These are phyloP conservation scores for Capreolus pygargus DNA, from an alignment of 2,113 vertebrate genomes.

Conservation along the genomic window DNA sequence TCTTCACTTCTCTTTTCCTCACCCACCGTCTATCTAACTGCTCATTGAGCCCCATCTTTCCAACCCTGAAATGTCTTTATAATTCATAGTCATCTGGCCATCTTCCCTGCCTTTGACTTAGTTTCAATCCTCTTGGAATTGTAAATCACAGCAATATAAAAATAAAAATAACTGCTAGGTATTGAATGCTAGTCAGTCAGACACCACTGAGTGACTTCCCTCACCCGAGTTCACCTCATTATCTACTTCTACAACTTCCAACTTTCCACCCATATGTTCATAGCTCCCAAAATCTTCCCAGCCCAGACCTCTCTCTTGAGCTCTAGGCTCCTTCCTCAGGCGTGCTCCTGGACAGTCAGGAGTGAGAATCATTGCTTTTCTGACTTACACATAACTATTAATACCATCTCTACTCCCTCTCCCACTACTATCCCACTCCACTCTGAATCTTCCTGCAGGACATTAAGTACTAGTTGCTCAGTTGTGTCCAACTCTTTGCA, in stretches of 20 bases:
- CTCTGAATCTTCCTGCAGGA: not conserved
- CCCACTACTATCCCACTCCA: rapidly evolving
- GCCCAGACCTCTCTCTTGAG: not conserved
- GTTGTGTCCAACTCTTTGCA: not conserved
- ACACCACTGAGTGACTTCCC: not conserved
- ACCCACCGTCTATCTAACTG: not conserved
- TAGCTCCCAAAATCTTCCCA: not conserved
- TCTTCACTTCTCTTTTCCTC: not conserved
- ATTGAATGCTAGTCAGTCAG: not conserved
- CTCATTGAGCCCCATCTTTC: not conserved
- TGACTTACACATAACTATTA: not conserved
- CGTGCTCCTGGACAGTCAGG: not conserved
- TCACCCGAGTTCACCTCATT: not conserved
- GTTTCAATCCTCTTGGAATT: not conserved
- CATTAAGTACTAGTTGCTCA: not conserved
- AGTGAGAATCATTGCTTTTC: not conserved
- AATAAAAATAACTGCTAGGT: not conserved
- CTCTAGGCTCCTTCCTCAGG: not conserved
- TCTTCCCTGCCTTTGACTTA: not conserved
- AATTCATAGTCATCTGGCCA: not conserved
- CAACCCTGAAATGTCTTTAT: not conserved
- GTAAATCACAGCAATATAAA: not conserved
- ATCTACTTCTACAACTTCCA: not conserved
- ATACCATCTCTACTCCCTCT: not conserved
- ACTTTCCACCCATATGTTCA: not conserved